Conservation (phyloP, 23 tunicate genomes). For the Trididemnum clinides region DNA sequence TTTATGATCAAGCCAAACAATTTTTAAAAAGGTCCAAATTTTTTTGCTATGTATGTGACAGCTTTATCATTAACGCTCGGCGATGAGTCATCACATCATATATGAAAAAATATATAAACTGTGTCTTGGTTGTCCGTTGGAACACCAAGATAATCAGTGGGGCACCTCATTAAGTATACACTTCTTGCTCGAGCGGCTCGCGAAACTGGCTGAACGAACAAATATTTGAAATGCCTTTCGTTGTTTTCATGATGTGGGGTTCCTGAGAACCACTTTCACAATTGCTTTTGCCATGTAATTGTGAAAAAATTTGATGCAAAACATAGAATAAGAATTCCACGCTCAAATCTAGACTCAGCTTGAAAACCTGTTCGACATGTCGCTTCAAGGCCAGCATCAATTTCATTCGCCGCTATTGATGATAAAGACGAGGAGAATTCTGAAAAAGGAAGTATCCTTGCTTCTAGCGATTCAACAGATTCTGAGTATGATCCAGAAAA, state of each 20-base stretch:
- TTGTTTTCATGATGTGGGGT: not conserved
- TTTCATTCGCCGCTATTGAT: not conserved
- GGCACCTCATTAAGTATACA: not conserved
- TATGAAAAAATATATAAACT: not conserved
- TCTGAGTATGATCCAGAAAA: not conserved
- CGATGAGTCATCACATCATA: not conserved
- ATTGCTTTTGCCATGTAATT: not conserved
- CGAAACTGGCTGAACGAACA: not conserved
- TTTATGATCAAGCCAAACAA: not conserved
- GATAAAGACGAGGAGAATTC: not conserved
- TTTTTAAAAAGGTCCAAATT: not conserved
- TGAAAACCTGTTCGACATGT: not conserved
- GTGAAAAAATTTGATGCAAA: too few species aligned
- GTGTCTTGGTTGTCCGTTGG: not conserved
- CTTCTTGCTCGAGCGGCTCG: too few species aligned
- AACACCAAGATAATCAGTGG: not conserved
- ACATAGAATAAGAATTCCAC: not conserved
- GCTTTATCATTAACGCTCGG: not conserved
- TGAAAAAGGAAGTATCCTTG: too few species aligned
- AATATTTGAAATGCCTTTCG: not conserved
- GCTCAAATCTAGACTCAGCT: not conserved
- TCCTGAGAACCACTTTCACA: not conserved
- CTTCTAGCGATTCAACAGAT: not conserved
- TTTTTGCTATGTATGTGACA: not conserved
- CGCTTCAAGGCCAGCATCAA: not conserved